phyloP scores from a whole-genome alignment of 2,113 vertebrate genomes.

The Poicephalus meyeri region DNA sequence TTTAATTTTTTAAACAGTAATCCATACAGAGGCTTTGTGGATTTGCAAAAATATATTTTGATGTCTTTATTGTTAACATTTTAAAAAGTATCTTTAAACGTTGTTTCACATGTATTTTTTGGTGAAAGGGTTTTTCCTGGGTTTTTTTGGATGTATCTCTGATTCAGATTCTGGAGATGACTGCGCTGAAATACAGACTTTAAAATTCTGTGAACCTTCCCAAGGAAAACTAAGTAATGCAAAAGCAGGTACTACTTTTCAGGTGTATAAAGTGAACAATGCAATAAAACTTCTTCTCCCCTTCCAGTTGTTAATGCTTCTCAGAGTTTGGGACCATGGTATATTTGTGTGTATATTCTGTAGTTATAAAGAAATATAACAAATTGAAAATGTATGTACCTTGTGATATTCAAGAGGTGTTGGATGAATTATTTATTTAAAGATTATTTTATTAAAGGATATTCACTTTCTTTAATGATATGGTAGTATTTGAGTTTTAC shows the following conservation, averaged over 20 bases:
- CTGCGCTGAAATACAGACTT: not conserved
- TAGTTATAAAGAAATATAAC: not conserved
- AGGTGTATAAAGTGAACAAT: not conserved
- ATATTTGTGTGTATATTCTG: not conserved
- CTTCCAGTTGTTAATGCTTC: not conserved
- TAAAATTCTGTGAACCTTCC: not conserved
- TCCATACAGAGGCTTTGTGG: not conserved
- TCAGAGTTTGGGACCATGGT: not conserved
- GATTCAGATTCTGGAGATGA: slow-evolving; percentile 34
- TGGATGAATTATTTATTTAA: not conserved
- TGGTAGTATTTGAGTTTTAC: not conserved
- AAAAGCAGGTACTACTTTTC: slow-evolving; percentile 8
- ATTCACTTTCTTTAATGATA: not conserved
- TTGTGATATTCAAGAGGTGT: not conserved
- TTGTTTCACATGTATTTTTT: not conserved
- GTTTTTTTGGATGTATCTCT: slow-evolving; percentile 10
- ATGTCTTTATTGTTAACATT: not conserved
- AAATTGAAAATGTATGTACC: not conserved
- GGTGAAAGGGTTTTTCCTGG: not conserved
- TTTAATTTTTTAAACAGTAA: not conserved
- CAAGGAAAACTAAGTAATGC: not conserved
- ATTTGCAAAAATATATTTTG: not conserved
- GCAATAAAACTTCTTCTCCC: not conserved
- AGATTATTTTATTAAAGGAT: not conserved
- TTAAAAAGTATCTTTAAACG: not conserved